Base-by-base conservation (phyloP, 2,797 vertebrate species). In the Eulemur albifrons region DNA sequence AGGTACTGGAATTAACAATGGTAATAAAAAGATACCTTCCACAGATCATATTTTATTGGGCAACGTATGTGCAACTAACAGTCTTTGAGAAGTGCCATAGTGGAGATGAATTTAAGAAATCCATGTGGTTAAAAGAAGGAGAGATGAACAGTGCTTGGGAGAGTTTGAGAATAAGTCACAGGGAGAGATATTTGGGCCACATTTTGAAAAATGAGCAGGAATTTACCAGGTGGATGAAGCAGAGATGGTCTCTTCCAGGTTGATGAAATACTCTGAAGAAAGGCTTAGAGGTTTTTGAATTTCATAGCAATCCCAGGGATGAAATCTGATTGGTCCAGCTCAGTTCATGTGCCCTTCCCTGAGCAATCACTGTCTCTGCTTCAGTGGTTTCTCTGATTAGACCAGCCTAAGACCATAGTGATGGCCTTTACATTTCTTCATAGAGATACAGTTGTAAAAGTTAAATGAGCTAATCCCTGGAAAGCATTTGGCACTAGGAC, bases 181-280 rank as follows among this genome's bases (percentile, higher is more conserved):
- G 11, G 7, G 11, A 21, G 32, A 57, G 17, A 50, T 61, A 88
- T 84, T 32, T 69, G 54, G 90, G 12, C 11, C 27, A 57, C 27
- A 32, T 88, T 89, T 86, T 84, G 25, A 84, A 83, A 93, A 93
- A 50, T 32, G 30, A 91, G 18, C 40, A 92, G 25, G 52, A 87
- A 77, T 76, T 69, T 90, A 18, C 9, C 21, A 52, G 38, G 48
- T 52, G 17, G 13, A 27, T 32, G 32, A 90, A 77, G 38, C 35
- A 92, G 59, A 63, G 17, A 43, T 32, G 21, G 40, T 48, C 38
- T 43, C 38, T 92, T 93, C 30, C 7, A 57, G 32, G 3, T 11
- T 32, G 27, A 54, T 7, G 30, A n/a, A 85, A 32, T 67, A 59
- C 32, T 4, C 9, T 25, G 9, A 72, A 70, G 54, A 59, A 83